Evolutionary conservation across 2,888 invertebrate species (phyloP).

Genomic region (Chloroclysta siterata): DNA sequence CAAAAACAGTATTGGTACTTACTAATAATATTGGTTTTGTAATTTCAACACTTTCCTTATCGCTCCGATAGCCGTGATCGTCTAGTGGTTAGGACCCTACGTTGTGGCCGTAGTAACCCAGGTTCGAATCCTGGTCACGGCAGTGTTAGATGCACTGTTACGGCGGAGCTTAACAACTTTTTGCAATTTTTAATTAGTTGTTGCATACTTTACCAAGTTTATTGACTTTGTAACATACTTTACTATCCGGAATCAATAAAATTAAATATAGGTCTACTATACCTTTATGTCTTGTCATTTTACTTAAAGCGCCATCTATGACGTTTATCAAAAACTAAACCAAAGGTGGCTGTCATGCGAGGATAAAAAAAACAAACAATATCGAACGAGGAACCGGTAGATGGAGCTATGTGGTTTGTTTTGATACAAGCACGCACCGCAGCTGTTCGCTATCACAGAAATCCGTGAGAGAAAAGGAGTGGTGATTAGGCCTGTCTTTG

Average conservation of each 20-base stretch:
- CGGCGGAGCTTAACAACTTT: constrained; percentile 58
- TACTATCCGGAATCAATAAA: background rate
- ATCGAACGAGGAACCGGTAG: constrained; percentile 44
- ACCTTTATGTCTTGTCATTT: background rate
- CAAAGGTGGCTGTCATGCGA: constrained; percentile 15
- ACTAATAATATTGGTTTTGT: background rate
- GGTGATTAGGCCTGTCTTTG: constrained; percentile 81
- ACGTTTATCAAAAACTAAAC: constrained; percentile 9
- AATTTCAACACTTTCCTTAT: constrained; percentile 1
- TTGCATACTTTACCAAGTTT: background rate
- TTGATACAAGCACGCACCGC: constrained; percentile 79
- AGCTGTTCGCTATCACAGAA: constrained; percentile 85
- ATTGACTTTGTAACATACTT: too few species aligned
- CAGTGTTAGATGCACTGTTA: constrained; percentile 60
- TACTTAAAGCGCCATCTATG: constrained; percentile 50
- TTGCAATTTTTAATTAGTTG: constrained; percentile 34
- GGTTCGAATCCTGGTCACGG: constrained; percentile 85
- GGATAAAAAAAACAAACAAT: background rate
- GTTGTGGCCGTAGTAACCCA: constrained; percentile 92
- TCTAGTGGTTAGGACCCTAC: constrained; percentile 91
- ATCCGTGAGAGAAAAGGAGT: constrained; percentile 84
- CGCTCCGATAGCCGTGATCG: constrained; percentile 80
- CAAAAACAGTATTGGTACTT: background rate
- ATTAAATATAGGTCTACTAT: background rate
- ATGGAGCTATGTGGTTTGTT: constrained; percentile 76